Conservation (phyloP, 2,888 invertebrate genomes). For the Napeogenes sylphis region DNA sequence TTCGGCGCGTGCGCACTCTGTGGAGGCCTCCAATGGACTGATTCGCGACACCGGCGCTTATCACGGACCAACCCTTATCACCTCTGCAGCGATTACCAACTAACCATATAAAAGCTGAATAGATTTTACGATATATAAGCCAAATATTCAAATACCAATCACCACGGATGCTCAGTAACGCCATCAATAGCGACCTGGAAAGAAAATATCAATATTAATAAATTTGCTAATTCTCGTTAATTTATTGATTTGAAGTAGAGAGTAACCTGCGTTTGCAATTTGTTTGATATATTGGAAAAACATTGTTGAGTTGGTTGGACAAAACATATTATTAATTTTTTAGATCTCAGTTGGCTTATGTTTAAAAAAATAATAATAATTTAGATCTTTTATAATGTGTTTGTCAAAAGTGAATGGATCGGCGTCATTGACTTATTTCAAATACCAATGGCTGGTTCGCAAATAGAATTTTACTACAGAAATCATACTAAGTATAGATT, state of each 20-base stretch:
- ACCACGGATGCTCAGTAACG: slow-evolving; percentile 63
- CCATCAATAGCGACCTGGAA: slow-evolving; percentile 70
- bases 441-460: too few species aligned
- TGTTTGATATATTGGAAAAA: too few species aligned
- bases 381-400: too few species aligned
- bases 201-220: not conserved
- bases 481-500: too few species aligned
- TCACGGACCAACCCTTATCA: slow-evolving; percentile 73
- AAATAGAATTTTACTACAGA: too few species aligned
- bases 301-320: too few species aligned
- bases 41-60: slow-evolving; percentile 59
- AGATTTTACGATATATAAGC: slow-evolving; percentile 68
- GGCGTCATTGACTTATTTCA: too few species aligned
- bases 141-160: slow-evolving; percentile 66
- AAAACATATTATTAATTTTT: too few species aligned
- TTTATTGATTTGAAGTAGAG: not conserved
- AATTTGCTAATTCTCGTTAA: too few species aligned
- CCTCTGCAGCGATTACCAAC: slow-evolving; percentile 69
- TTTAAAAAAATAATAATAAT: too few species aligned
- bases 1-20: slow-evolving; percentile 72
- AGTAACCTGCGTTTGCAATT: not conserved
- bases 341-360: too few species aligned
- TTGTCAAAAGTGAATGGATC: too few species aligned
- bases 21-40: slow-evolving; percentile 69
- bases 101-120: slow-evolving; percentile 67